Percentiles rank a stretch among this genome's conserved stretches.
Evolutionary conservation across 2,797 vertebrate genomes (phyloP).

Genomic region (Muscicapa striata): DNA sequence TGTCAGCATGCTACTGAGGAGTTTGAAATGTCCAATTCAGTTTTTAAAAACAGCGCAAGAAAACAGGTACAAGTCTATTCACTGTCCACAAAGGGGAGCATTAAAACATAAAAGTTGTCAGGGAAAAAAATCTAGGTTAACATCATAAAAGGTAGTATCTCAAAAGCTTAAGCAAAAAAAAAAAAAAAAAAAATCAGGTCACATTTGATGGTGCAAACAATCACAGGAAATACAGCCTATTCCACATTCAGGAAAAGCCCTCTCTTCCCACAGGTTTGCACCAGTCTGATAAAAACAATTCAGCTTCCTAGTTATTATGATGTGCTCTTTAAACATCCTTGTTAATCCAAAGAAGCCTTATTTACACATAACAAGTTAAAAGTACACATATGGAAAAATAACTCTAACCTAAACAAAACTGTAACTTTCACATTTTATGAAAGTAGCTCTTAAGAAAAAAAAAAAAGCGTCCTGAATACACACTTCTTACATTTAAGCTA

Average conservation of each 20-base stretch:
- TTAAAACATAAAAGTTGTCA: not conserved
- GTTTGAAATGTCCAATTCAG: not conserved
- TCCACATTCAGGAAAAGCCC: constrained; percentile 64
- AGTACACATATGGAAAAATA: constrained; percentile 10
- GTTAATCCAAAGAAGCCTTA: constrained; percentile 53
- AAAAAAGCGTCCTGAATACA: not conserved
- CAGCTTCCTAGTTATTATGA: constrained; percentile 68
- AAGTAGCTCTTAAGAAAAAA: not conserved
- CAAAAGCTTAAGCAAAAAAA: constrained; percentile 16
- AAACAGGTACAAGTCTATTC: not conserved
- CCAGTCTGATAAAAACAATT: constrained; percentile 72
- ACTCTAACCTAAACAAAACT: constrained; percentile 1
- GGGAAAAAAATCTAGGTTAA: constrained; percentile 8
- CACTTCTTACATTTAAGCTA: not conserved
- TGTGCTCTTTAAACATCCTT: constrained; percentile 68
- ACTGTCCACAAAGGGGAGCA: not conserved
- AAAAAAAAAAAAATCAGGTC: constrained; percentile 39
- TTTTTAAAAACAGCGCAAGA: not conserved
- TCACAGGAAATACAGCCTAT: constrained; percentile 72
- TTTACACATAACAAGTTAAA: constrained; percentile 15
- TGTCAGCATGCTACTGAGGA: not conserved
- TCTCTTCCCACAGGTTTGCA: constrained; percentile 74
- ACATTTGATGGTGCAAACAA: constrained; percentile 72
- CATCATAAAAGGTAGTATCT: not conserved
- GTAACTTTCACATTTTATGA: not conserved